phyloP scores from a whole-genome alignment of 2,113 vertebrate genomes.

The Calypte anna region DNA sequence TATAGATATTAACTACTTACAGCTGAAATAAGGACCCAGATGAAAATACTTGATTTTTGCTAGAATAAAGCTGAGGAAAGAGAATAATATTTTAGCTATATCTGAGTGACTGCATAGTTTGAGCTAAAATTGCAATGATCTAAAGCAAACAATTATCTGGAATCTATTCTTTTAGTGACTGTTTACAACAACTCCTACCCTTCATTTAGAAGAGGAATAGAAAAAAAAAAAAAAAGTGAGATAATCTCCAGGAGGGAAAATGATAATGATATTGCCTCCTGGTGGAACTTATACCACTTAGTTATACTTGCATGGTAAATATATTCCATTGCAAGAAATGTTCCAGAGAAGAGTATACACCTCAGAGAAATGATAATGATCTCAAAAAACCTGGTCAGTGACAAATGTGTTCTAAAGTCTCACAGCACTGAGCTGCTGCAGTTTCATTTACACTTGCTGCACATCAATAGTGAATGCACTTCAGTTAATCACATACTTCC shows the following conservation, averaged over 20 bases:
- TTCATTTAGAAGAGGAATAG: background rate
- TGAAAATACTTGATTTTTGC: background rate
- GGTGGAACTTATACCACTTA: background rate
- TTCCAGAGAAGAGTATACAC: background rate
- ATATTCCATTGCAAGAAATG: background rate
- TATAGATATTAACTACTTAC: background rate
- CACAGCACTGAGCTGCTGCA: background rate
- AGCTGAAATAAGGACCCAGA: background rate
- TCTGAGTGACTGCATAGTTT: background rate
- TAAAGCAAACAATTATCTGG: background rate
- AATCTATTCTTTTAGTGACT: background rate
- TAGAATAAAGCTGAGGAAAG: background rate
- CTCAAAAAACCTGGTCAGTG: background rate
- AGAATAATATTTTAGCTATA: background rate
- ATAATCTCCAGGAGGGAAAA: background rate
- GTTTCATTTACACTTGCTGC: slow-evolving; percentile 46
- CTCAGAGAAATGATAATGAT: background rate
- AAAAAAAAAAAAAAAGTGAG: background rate
- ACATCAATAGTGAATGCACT: slow-evolving; percentile 29
- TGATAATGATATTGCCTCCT: background rate
- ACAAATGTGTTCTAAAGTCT: background rate
- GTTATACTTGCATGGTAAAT: background rate
- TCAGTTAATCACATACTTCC: background rate
- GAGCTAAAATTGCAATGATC: background rate
- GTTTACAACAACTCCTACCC: background rate